A percentile compares a stretch with the other conserved stretches of the same genome.
phyloP scores from a whole-genome alignment of 2,113 vertebrate genomes.

The Salvator merianae region DNA sequence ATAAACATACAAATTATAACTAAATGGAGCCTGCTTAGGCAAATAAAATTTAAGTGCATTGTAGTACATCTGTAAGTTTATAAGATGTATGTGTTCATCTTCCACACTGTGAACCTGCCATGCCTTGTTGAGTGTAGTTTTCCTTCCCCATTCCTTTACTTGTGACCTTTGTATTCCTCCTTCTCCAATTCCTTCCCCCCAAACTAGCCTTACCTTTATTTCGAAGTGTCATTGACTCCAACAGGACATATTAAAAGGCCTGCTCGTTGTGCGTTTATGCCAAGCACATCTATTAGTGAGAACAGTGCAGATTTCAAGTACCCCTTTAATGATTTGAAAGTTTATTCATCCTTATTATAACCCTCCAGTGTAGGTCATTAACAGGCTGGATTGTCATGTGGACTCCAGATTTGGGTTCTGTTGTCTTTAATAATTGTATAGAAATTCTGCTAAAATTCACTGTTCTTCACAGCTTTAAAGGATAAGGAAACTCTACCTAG shows the following conservation, averaged over 20 bases:
- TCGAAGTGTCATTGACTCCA: neutral
- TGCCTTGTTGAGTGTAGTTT: neutral
- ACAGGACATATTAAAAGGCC: neutral
- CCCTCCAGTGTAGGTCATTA: neutral
- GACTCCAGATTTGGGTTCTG: no score
- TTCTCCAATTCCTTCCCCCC: neutral
- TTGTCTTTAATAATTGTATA: no score
- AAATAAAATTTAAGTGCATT: conserved; percentile 11
- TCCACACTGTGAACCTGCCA: neutral
- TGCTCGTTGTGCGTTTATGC: neutral
- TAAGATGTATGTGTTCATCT: neutral
- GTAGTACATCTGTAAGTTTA: neutral
- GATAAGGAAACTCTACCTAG: no score
- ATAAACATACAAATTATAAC: conserved; percentile 6
- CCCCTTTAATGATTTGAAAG: neutral
- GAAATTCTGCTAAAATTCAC: no score
- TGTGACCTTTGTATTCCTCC: neutral
- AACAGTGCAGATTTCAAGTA: neutral
- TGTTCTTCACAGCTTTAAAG: no score
- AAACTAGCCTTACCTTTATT: neutral
- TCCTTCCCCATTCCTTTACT: neutral
- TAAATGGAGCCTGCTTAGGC: neutral
- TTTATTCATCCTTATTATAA: neutral
- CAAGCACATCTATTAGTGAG: neutral
- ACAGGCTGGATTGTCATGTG: no score